A percentile compares a stretch with the other conserved stretches of the same genome.
Conservation (phyloP, 2,888 invertebrate genomes). For the Tortrix viridana region DNA sequence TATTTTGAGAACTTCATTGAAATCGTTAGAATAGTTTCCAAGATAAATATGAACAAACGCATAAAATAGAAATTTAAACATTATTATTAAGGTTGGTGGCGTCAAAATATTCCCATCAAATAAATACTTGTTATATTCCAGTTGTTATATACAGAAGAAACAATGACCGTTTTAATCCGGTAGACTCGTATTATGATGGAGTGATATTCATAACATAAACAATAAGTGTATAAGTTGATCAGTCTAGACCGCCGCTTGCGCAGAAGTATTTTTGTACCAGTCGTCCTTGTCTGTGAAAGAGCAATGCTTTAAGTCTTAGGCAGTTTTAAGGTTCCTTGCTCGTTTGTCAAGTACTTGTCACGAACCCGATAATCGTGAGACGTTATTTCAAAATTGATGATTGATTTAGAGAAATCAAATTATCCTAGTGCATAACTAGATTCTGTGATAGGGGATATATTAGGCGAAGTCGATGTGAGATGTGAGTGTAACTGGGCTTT, state of each 20-base stretch:
- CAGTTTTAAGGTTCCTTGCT: neutral
- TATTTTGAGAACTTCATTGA: too few species aligned
- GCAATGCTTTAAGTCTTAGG: constrained; percentile 6
- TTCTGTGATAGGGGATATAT: too few species aligned
- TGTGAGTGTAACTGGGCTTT: too few species aligned
- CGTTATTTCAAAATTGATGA: neutral
- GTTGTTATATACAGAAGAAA: constrained; percentile 40
- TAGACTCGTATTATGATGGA: constrained; percentile 40
- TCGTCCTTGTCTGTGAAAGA: constrained; percentile 28
- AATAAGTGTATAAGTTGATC: constrained; percentile 45
- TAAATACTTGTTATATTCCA: neutral
- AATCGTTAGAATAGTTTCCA: too few species aligned
- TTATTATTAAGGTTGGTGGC: too few species aligned
- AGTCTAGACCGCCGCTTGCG: constrained; percentile 17
- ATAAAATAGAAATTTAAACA: too few species aligned
- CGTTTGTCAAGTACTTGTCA: neutral
- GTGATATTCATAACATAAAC: constrained; percentile 57
- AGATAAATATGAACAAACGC: too few species aligned
- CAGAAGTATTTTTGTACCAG: constrained; percentile 22
- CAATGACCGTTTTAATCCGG: constrained; percentile 54
- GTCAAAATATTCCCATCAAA: too few species aligned
- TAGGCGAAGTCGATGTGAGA: too few species aligned
- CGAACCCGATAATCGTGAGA: neutral
- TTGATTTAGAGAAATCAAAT: too few species aligned
- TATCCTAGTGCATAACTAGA: too few species aligned